Conservation (phyloP, 2,113 vertebrate genomes). For the Pimephales promelas region DNA sequence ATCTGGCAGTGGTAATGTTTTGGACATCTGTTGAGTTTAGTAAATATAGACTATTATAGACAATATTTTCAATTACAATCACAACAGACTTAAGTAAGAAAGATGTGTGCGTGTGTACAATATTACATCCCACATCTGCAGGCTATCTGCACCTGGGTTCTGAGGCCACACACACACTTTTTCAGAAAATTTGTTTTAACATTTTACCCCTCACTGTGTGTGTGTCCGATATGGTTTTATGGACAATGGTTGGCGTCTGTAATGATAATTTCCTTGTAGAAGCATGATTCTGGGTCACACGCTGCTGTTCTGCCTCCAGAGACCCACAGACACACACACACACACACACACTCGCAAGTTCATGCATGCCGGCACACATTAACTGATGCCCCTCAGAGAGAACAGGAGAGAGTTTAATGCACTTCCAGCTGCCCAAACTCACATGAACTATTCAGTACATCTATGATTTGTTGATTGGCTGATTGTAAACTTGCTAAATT, state of each 20-base stretch:
- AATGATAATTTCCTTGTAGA: conserved; percentile 23
- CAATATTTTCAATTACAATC: neutral
- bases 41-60: neutral
- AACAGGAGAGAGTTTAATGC: neutral
- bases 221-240: conserved; percentile 2
- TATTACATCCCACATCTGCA: neutral
- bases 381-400: conserved; percentile 23
- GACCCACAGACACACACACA: conserved; percentile 31
- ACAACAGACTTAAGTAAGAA: neutral
- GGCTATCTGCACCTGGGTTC: conserved; percentile 24
- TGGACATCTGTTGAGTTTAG: neutral
- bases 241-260: neutral
- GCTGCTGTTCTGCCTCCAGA: conserved; percentile 24
- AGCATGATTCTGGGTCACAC: conserved; percentile 32
- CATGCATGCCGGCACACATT: conserved; percentile 35
- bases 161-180: conserved; percentile 6
- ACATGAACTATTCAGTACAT: neutral
- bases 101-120: conserved; percentile 15
- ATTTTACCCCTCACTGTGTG: neutral
- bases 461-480: neutral
- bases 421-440: conserved; percentile 5
- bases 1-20: neutral
- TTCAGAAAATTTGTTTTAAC: neutral
- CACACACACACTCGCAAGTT: conserved; percentile 40
- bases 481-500: neutral